Conservation (phyloP, 2,888 invertebrate genomes). For the Micoletzkya japonica region DNA sequence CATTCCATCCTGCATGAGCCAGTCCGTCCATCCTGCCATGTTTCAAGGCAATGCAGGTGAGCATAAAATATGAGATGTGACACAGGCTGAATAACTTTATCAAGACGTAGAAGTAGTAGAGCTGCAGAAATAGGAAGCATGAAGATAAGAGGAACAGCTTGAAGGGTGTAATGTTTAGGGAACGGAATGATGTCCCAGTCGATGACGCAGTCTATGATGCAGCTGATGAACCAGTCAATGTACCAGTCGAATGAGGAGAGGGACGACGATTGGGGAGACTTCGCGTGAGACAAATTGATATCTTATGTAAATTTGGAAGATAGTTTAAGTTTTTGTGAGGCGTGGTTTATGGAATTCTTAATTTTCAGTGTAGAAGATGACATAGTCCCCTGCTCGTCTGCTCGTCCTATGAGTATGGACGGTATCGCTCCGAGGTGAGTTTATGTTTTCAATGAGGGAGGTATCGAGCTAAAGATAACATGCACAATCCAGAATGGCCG, state of each 20-base stretch:
- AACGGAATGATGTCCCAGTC: conserved; percentile 22
- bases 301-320: no score
- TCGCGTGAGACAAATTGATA: conserved; percentile 21
- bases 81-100: neutral
- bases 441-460: no score
- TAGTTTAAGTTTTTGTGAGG: no score
- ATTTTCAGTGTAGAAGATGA: conserved; percentile 23
- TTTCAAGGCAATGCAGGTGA: conserved; percentile 9
- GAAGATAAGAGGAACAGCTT: neutral
- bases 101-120: neutral
- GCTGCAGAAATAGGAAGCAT: neutral
- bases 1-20: neutral
- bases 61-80: neutral
- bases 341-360: neutral
- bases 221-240: conserved; percentile 29
- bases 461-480: no score
- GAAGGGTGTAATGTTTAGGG: no score
- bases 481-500: conserved; percentile 15
- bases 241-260: conserved; percentile 17
- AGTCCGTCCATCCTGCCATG: conserved; percentile 26
- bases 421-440: conserved; percentile 23
- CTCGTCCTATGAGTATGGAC: conserved; percentile 23
- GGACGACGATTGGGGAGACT: conserved; percentile 37
- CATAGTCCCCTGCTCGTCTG: neutral
- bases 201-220: conserved; percentile 30